Evolutionary conservation across 2,113 vertebrate genomes (phyloP).

Genomic region (Thunnus thynnus): DNA sequence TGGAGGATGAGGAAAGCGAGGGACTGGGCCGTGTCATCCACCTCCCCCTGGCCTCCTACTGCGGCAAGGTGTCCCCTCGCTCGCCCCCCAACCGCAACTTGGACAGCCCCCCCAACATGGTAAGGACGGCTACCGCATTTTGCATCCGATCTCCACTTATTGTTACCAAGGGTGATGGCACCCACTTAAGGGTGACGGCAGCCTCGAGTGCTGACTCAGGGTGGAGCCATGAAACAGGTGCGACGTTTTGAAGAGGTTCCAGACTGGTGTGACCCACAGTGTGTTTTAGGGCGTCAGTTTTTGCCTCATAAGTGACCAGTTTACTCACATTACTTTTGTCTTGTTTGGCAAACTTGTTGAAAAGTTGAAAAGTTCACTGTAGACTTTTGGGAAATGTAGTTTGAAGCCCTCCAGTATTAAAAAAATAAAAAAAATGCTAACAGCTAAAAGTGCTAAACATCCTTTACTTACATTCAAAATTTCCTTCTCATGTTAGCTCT

Average conservation of each 20-base stretch:
- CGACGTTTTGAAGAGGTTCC: not conserved
- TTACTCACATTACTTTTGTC: not conserved
- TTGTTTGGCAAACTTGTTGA: not conserved
- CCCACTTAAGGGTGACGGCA: not conserved
- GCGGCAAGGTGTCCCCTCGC: constrained; percentile 93
- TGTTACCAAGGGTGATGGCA: not conserved
- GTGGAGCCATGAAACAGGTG: not conserved
- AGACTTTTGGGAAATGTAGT: too few species aligned
- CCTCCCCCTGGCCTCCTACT: constrained; percentile 97
- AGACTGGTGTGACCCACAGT: too few species aligned
- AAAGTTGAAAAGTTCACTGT: not conserved
- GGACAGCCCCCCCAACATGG: constrained; percentile 93
- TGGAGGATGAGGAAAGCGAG: constrained; percentile 97
- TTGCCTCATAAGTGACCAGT: not conserved
- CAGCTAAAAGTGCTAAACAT: too few species aligned
- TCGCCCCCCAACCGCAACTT: constrained; percentile 88
- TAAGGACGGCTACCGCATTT: constrained; percentile 29
- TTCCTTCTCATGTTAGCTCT: too few species aligned
- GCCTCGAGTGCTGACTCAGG: not conserved
- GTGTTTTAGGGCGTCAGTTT: not conserved
- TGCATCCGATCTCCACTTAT: too few species aligned
- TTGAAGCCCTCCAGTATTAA: too few species aligned
- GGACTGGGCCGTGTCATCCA: constrained; percentile 96
- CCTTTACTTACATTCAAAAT: too few species aligned
- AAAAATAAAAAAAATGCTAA: too few species aligned